phyloP scores from a whole-genome alignment of 1,140 invertebrate genomes.

The Vollenhovia emeryi region DNA sequence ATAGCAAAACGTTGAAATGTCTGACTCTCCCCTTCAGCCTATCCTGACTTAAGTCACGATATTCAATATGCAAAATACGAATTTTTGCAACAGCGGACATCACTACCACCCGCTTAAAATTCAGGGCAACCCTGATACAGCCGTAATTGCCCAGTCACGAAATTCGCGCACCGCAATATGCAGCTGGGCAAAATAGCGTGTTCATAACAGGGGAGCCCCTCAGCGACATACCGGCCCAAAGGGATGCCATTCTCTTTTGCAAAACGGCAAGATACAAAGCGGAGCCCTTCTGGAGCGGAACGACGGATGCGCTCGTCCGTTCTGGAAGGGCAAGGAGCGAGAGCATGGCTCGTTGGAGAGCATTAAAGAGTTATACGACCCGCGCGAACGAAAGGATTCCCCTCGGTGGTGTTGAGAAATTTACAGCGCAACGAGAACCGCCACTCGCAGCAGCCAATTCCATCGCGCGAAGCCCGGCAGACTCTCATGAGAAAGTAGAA shows the following conservation, averaged over 20 bases:
- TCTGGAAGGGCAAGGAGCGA: slow-evolving; percentile 28
- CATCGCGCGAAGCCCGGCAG: background rate
- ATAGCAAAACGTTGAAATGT: background rate
- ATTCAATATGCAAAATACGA: background rate
- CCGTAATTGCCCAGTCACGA: slow-evolving; percentile 17
- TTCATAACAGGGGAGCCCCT: slow-evolving; percentile 11
- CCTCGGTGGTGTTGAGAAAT: slow-evolving; percentile 34
- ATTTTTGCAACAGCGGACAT: background rate
- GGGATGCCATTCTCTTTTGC: slow-evolving; percentile 43
- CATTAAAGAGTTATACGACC: slow-evolving; percentile 54
- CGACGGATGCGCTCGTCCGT: slow-evolving; percentile 23
- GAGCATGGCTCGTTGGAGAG: slow-evolving; percentile 42
- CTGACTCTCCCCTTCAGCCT: background rate
- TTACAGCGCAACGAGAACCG: slow-evolving; percentile 25
- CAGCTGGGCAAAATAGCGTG: slow-evolving; percentile 3
- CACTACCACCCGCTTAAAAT: background rate
- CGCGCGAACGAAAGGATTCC: slow-evolving; percentile 24
- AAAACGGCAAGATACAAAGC: slow-evolving; percentile 39
- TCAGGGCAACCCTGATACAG: background rate
- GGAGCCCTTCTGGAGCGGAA: slow-evolving; percentile 24
- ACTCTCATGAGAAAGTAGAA: background rate
- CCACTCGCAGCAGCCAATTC: slow-evolving; percentile 24
- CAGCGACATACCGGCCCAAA: slow-evolving; percentile 4
- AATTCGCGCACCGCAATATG: slow-evolving; percentile 11
- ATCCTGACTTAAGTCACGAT: background rate